Conservation (phyloP, 2,888 invertebrate species). For the Philhelius pedissequus region DNA sequence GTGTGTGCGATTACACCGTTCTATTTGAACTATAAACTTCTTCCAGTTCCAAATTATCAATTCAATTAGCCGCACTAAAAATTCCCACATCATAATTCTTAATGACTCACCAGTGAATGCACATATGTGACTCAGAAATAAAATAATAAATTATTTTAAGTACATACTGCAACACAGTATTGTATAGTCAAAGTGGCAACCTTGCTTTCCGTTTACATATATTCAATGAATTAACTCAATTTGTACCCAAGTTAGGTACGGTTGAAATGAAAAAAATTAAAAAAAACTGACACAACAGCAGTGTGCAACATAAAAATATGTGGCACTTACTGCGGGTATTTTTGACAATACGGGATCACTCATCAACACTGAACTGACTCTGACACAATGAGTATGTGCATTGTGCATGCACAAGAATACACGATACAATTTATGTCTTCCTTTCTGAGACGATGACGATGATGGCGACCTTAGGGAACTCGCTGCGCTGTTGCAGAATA, state of each 20-base stretch:
- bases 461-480: background rate
- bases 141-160: too few species aligned
- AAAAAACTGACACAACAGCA: slow-evolving; percentile 31
- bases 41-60: too few species aligned
- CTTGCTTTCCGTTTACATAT: background rate
- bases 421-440: slow-evolving; percentile 64
- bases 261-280: background rate
- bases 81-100: too few species aligned
- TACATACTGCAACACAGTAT: too few species aligned
- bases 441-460: slow-evolving; percentile 2
- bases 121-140: too few species aligned
- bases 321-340: slow-evolving; percentile 65
- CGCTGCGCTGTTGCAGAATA: slow-evolving; percentile 1
- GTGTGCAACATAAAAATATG: slow-evolving; percentile 65
- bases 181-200: background rate
- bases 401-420: slow-evolving; percentile 34
- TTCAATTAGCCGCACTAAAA: too few species aligned
- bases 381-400: slow-evolving; percentile 45
- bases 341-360: slow-evolving; percentile 68
- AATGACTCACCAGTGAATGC: too few species aligned
- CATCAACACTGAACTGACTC: slow-evolving; percentile 18
- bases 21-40: too few species aligned
- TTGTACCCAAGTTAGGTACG: background rate
- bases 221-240: background rate
- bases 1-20: too few species aligned